These are phyloP conservation scores for Nycticebus coucang DNA, from an alignment of 2,113 vertebrate species.

Conservation along the genomic window DNA sequence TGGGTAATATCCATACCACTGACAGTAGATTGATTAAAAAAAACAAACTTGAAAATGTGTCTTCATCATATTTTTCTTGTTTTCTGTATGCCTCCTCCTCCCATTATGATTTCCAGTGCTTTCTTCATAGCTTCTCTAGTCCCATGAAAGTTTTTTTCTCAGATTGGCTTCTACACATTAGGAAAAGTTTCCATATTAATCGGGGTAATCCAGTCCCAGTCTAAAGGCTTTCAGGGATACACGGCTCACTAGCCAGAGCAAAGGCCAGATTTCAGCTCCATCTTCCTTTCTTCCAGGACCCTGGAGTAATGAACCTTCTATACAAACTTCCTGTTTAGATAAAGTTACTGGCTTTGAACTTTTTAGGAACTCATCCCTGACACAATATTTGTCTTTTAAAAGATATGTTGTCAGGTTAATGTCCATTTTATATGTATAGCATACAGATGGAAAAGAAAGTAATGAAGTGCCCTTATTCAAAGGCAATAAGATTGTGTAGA, in stretches of 20 bases:
- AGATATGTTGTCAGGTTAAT: background rate
- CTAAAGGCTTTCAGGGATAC: background rate
- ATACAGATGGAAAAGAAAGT: background rate
- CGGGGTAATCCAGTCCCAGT: background rate
- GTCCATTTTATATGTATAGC: background rate
- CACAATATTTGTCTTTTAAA: background rate
- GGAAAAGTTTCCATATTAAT: background rate
- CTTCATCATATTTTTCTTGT: background rate
- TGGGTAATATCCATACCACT: background rate
- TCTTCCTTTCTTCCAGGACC: background rate
- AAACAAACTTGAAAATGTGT: background rate
- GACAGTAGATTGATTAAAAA: background rate
- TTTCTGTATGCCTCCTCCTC: background rate
- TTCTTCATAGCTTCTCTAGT: background rate
- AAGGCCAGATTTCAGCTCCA: background rate
- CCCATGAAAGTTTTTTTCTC: background rate
- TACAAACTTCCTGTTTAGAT: background rate
- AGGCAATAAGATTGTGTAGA: background rate
- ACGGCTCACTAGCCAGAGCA: background rate
- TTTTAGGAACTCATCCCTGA: background rate
- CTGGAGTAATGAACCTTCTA: background rate
- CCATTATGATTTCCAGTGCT: background rate
- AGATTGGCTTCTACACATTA: background rate
- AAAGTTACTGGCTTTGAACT: background rate
- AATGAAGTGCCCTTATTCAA: background rate